Evolutionary conservation across 2,888 invertebrate genomes (phyloP).

Genomic region (Macrosoma leucophasiata): DNA sequence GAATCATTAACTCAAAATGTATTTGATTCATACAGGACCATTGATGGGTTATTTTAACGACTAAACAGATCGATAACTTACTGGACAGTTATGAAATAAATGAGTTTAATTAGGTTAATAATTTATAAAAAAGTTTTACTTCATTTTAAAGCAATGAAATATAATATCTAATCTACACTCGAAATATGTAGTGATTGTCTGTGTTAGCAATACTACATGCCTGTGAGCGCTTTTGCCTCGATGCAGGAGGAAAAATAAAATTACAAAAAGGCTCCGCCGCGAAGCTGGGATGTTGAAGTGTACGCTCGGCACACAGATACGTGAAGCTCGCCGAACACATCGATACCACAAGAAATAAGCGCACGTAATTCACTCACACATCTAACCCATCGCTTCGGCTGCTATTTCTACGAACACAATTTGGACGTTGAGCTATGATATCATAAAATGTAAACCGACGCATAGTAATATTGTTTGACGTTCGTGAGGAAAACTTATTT

Average conservation of each 20-base stretch:
- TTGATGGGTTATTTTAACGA: too few relatives aligned
- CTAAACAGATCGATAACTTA: too few relatives aligned
- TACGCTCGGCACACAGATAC: constrained; percentile 46
- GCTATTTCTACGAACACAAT: constrained; percentile 17
- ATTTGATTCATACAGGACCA: too few relatives aligned
- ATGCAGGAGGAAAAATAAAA: constrained; percentile 68
- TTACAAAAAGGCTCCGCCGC: constrained; percentile 63
- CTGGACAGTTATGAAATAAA: too few relatives aligned
- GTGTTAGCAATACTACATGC: constrained; percentile 26
- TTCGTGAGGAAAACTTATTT: too few relatives aligned
- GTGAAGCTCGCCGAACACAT: constrained; percentile 47
- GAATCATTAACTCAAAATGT: too few relatives aligned
- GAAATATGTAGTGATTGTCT: constrained; percentile 9
- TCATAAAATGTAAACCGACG: too few relatives aligned
- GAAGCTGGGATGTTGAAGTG: constrained; percentile 47
- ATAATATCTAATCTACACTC: constrained; percentile 18
- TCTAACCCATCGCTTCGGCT: constrained; percentile 22
- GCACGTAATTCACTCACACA: constrained; percentile 53
- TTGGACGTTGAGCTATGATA: too few relatives aligned
- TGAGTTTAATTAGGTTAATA: too few relatives aligned
- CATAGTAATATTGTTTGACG: too few relatives aligned
- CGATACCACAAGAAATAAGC: constrained; percentile 46
- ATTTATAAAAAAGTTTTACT: too few relatives aligned
- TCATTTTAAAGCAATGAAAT: too few relatives aligned
- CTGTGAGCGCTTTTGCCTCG: constrained; percentile 44